Evolutionary conservation across 2,797 vertebrate species (phyloP).

Genomic region (Peromyscus nudipes): DNA sequence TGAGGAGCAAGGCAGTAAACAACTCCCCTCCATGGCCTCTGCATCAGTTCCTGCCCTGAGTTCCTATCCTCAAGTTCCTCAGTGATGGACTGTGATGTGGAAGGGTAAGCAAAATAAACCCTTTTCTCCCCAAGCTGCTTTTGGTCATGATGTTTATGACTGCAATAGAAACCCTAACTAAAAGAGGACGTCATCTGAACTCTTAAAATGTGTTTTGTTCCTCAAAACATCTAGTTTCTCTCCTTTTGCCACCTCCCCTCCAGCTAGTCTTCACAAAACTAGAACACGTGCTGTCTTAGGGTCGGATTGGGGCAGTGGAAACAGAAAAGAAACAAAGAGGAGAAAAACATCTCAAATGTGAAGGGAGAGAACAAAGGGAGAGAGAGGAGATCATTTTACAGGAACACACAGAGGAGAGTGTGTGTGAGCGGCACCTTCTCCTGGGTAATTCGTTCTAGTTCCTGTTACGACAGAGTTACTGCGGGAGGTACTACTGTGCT

Average conservation of each 20-base stretch:
- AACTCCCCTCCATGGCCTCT: neutral
- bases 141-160: neutral
- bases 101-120: neutral
- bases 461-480: neutral
- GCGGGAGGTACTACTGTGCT: neutral
- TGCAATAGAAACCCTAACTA: neutral
- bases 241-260: neutral
- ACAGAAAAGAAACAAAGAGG: neutral
- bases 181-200: neutral
- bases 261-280: neutral
- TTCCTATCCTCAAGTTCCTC: neutral
- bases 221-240: neutral
- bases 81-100: neutral
- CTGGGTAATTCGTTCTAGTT: neutral
- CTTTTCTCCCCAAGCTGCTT: neutral
- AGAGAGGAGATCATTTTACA: neutral
- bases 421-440: neutral
- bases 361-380: neutral
- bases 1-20: neutral
- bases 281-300: neutral
- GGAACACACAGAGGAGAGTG: neutral
- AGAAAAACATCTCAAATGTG: neutral
- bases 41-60: neutral
- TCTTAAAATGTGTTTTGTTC: conserved; percentile 35
- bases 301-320: neutral